Percentiles rank a stretch among this genome's conserved stretches.
These are phyloP conservation scores for Chromobotia macracanthus DNA, from an alignment of 2,797 vertebrate species.

Conservation along the genomic window DNA sequence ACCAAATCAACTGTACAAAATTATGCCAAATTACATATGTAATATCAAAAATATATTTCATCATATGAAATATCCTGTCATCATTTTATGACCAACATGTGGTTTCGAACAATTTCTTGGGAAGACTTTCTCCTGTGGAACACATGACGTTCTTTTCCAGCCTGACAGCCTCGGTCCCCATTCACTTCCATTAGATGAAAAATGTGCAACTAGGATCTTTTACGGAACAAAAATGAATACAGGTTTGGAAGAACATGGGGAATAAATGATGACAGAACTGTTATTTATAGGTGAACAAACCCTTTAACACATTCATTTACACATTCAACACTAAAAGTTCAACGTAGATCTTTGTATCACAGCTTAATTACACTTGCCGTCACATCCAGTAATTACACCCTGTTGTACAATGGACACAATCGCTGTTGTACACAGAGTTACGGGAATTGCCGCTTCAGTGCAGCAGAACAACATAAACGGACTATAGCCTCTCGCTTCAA, in stretches of 20 bases:
- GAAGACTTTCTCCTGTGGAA: too few relatives aligned
- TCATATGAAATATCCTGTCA: too few relatives aligned
- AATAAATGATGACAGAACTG: neutral
- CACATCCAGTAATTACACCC: constrained; percentile 44
- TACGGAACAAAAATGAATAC: neutral
- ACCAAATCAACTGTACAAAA: too few relatives aligned
- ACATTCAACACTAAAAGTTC: constrained; percentile 8
- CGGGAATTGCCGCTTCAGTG: constrained; percentile 46
- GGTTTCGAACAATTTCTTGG: too few relatives aligned
- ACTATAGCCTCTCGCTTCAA: constrained; percentile 26
- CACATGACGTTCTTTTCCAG: neutral
- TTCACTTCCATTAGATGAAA: neutral
- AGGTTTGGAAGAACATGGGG: neutral
- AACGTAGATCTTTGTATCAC: constrained; percentile 25
- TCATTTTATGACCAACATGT: too few relatives aligned
- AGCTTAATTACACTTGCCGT: constrained; percentile 40
- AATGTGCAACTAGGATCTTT: neutral
- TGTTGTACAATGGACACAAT: constrained; percentile 33
- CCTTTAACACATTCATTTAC: neutral
- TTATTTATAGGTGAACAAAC: neutral
- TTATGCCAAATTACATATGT: too few relatives aligned
- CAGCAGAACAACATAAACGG: constrained; percentile 40
- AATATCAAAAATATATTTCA: too few relatives aligned
- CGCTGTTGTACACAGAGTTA: neutral
- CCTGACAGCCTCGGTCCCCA: neutral